Evolutionary conservation across 2,797 vertebrate genomes (phyloP), one percentile per base, ranked within the genome.

Genomic region (Dendrocincla fuliginosa): DNA sequence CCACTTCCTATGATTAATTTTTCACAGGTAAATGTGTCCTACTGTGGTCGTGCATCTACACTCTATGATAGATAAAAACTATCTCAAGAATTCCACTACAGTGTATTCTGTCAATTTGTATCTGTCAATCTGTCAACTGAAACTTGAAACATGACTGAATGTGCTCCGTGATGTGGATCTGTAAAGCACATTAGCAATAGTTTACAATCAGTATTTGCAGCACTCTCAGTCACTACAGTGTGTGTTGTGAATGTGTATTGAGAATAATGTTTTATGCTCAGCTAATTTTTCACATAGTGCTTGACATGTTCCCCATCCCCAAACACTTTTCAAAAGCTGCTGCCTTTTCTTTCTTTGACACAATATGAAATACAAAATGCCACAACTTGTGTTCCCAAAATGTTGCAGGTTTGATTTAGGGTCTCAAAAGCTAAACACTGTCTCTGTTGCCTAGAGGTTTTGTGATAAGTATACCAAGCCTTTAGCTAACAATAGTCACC

Each of bases 101-200:
- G 49, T 68, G 70, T 70, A 44, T 77, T 87, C 73, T 78, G 71
- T 93, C 91, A 96, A 65, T 94, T 86, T 56, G 27, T 86, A 89
- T 85, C 95, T 95, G 94, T 95, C 96, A 97, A 32, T 89, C 94
- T 97, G 78, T 95, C 93, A 94, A 39, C 84, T 84, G 93, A 89
- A 94, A 95, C 74, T 71, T 91, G 84, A 92, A 92, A 93, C 37
- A 78, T n/a, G 78, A 84, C 75, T 25, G 15, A 87, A 53, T 70
- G 28, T n/a, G 71, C 60, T 96, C 70, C 0, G 2, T 67, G 67
- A 33, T 74, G 69, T 17, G 23, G 76, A 85, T 70, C 75, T 85
- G 55, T 68, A 87, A 60, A 52, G 73, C 16, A 50, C 69, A 92
- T 97, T 96, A 97, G 50, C 90, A 94, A 57, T 87, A 93, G 57